Percentiles rank a stretch among this genome's conserved stretches.
These are phyloP conservation scores for Axinella damicornis DNA, from an alignment of 37 sponge, comb jelly and placozoan species.

Conservation along the genomic window DNA sequence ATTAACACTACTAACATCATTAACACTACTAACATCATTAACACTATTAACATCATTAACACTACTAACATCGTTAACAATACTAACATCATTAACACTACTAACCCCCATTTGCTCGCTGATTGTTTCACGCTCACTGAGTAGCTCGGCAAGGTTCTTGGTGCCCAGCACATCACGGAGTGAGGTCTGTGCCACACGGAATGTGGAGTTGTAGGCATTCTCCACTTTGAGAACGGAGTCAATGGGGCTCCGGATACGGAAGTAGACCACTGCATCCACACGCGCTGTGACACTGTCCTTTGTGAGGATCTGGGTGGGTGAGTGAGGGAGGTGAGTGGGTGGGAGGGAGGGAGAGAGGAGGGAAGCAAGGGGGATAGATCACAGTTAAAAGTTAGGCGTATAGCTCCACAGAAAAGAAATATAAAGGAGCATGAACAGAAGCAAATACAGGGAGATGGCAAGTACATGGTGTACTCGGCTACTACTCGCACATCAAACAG, in stretches of 20 bases:
- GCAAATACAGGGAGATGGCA: no score
- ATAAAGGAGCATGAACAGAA: no score
- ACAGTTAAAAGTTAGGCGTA: no score
- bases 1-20: conserved; percentile 1
- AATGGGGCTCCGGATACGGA: conserved; percentile 79
- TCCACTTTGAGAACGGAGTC: conserved; percentile 80
- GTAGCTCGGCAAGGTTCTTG: conserved; percentile 87
- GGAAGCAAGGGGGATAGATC: no score
- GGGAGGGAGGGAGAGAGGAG: no score
- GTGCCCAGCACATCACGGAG: conserved; percentile 94
- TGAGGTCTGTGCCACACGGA: conserved; percentile 89
- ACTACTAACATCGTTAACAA: neutral
- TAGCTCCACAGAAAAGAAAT: no score
- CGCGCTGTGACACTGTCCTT: conserved; percentile 91
- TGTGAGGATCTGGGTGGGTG: conserved; percentile 77
- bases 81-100: neutral
- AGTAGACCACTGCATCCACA: conserved; percentile 97
- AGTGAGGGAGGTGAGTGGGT: no score
- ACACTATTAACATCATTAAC: neutral
- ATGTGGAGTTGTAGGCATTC: conserved; percentile 76
- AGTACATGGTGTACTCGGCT: no score
- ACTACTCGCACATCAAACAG: neutral
- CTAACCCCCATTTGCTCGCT: conserved; percentile 80
- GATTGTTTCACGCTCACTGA: conserved; percentile 87
- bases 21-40: conserved; percentile 25